Evolutionary conservation across 2,797 vertebrate species (phyloP), one percentile per base, ranked within the genome.

Genomic region (Acrossocheilus fasciatus): DNA sequence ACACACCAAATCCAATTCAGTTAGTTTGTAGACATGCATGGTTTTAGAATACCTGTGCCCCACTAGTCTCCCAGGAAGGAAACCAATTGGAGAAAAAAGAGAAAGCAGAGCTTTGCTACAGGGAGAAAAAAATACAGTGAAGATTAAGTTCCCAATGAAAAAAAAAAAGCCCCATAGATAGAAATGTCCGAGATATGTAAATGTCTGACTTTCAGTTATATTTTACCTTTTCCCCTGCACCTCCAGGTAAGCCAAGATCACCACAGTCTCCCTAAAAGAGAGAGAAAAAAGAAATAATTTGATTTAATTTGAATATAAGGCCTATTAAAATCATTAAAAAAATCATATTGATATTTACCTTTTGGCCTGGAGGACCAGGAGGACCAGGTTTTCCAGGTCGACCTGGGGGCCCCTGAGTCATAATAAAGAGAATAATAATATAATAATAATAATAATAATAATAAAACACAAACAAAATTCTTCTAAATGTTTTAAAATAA

Each of bases 401-500:
- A 70, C 98, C 98, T 15, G 95, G 90, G 50, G 92, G 91, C 10
- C 98, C 98, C 98, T 99, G 87, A 5, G 39, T 89, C 68, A 76
- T 69, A 8, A 17, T n/a, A n/a, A 76, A 68, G 97, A 39, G 30
- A 52, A 59, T 41, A 83, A 59, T 36, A 36, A 36, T 36, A 36
- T 36, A 57, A 4, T 26, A 26, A 26, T 26, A 52, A 59, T 41
- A 83, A 59, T 36, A 36, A 36, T 36, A 36, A 36, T 36, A 57
- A 4, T 26, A 70, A 30, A 5, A n/a, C 8, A 41, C 78, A 70
- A 43, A 41, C 34, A 18, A 47, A 39, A 17, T 26, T 78, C 18
- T 36, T 15, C 52, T 7, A 34, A 54, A 66, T 23, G 23, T 26
- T 73, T 77, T 59, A 17, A 59, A 59, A 59, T 59, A 7, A 30